Evolutionary conservation across 35 echinoderm and acorn worm species (phyloP), one percentile per base, ranked within the genome.

Genomic region (Strongylocentrotus purpuratus): DNA sequence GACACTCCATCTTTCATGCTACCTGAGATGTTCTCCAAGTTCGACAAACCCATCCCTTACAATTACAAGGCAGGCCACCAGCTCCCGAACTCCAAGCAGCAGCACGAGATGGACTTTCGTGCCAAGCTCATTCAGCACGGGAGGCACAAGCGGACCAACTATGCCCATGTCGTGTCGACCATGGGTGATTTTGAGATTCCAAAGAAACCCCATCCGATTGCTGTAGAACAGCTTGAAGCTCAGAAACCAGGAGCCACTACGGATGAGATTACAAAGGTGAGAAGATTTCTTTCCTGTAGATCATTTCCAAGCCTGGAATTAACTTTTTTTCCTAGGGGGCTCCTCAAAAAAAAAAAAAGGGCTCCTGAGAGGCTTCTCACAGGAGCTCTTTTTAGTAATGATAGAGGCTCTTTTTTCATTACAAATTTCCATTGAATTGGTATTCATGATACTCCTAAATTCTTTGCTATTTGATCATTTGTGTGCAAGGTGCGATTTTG

Each of bases 1-100:
- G 96, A 99, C 20, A 78, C 95, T 5, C 96, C 95, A 0, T 28
- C 46, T 31, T 96, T 97, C 86, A 88, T 99, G 47, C 46, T 96
- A 31, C 98, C 98, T 13, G 94, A 94, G 7, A 94, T 70, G 18
- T 99, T 99, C 92, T 97, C 98, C 17, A 86, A 96, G 28, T 96
- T 93, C 31, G 98, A 97, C 93, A 92, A 91, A 31, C 95, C 97
- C 2, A 90, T 85, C 9, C 45, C 46, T 46, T 97, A 96, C 50
- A 32, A 96, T n/a, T 99, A 97, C 91, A 95, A 96, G 41, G 95
- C 86, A 61, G 94, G 97, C 45, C 86, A 96, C 46, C 94, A 93
- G 46, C 93, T 48, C 9, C 52, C 20, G 12, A 94, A 95, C 18
- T 65, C 61, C n/a, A 12, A 60, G 13, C 33, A 88, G 7, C 59